A percentile compares a stretch with the other conserved stretches of the same genome.
These are phyloP conservation scores for Philereme transversata DNA, from an alignment of 2,888 invertebrate genomes.

Conservation along the genomic window DNA sequence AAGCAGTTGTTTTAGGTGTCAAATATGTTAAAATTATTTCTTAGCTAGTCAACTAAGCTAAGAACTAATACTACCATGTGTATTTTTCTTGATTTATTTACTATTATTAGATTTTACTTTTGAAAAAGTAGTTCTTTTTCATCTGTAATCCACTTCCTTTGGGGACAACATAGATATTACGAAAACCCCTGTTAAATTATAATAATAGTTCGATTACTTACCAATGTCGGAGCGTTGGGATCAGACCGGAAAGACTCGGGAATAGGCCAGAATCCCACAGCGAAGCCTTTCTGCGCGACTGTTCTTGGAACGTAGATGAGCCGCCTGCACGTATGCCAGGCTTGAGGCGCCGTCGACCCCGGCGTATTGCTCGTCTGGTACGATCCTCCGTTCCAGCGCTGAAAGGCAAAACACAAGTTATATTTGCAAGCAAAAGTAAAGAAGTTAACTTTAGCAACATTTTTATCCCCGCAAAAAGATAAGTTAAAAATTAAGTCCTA, in stretches of 20 bases:
- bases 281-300: conserved; percentile 95
- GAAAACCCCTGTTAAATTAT: too few species aligned
- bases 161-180: too few species aligned
- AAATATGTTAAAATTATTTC: too few species aligned
- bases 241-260: conserved; percentile 99
- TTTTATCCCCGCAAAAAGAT: too few species aligned
- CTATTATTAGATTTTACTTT: too few species aligned
- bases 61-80: too few species aligned
- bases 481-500: too few species aligned
- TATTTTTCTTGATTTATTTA: too few species aligned
- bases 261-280: conserved; percentile 98
- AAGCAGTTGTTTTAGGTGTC: too few species aligned
- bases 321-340: conserved; percentile 94
- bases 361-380: conserved; percentile 63
- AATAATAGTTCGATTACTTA: conserved; percentile 56
- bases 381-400: conserved; percentile 79
- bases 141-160: too few species aligned
- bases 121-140: not conserved
- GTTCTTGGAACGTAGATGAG: conserved; percentile 96
- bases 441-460: not conserved
- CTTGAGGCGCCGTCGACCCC: conserved; percentile 82
- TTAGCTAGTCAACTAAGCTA: too few species aligned
- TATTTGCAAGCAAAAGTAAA: not conserved
- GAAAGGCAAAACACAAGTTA: conserved; percentile 33
- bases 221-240: conserved; percentile 91